Base-by-base conservation (phyloP, 2,797 vertebrate species). In the Bovichtus diacanthus region DNA sequence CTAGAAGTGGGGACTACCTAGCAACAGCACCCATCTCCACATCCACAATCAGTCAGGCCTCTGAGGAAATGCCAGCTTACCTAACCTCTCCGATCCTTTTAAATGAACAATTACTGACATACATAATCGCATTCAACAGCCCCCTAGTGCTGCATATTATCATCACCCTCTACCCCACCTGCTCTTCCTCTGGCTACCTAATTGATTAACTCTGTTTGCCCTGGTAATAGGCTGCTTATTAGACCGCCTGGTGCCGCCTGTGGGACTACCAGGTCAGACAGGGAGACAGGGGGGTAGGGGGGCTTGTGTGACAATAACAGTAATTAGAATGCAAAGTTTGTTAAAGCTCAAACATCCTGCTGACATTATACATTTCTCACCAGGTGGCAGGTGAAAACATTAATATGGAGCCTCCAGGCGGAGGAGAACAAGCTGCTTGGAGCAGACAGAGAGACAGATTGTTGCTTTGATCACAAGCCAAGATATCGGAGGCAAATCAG, bases 191-290 rank as follows among this genome's bases (percentile, higher is more conserved):
- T 73, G 65, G 73, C 50, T 19, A 67, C 73, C 86, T 93, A 90
- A 93, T 92, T 94, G 92, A 93, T 95, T 90, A 91, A 88, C 61
- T 82, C 77, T 88, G 89, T 93, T 92, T 90, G 80, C 79, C 71
- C 68, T 82, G 80, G 74, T 92, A 91, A 91, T 82, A 81, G 87
- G 88, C 84, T 87, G 77, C 86, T 93, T 93, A 91, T 90, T 88
- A 90, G 77, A 60, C 76, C 8, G 36, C 72, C 82, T 85, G 84
- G 72, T 68, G 78, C 74, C 49, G 67, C 87, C 84, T 88, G 85
- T 86, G 84, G 87, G 85, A 89, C 70, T 69, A 49, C 29, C 41
- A 41, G 88, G 90, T 90, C 88, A 86, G 77, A 81, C 76, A 61
- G 61, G 23, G 66, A 84, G 73, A 78, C 59, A 70, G 62, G 41